Evolutionary conservation across 2,113 vertebrate genomes (phyloP).

Genomic region (Sander vitreus): DNA sequence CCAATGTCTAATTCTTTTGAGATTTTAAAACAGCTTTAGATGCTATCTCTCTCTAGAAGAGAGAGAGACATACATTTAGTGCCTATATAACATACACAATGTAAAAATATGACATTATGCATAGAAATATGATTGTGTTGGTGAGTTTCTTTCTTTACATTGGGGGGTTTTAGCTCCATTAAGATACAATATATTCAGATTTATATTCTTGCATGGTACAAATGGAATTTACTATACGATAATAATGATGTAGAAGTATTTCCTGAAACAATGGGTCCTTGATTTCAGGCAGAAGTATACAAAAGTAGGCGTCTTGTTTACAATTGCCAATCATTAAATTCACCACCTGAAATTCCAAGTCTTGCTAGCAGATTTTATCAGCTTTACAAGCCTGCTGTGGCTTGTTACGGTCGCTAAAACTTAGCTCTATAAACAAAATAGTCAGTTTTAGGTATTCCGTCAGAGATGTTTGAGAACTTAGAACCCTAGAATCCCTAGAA

Average conservation of each 20-base stretch:
- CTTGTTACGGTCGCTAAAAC: no score
- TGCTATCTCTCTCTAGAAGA: background rate
- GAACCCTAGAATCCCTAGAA: no score
- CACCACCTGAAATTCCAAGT: no score
- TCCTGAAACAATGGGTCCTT: no score
- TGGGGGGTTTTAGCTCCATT: background rate
- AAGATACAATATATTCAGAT: background rate
- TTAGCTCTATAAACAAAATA: background rate
- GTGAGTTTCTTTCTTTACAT: background rate
- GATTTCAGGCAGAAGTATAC: no score
- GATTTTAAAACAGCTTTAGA: slow-evolving; percentile 6
- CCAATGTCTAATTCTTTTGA: slow-evolving; percentile 15
- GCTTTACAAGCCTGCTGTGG: no score
- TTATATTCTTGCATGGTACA: background rate
- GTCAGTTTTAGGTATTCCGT: background rate
- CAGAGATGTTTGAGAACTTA: background rate
- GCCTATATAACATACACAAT: background rate
- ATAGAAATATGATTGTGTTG: background rate
- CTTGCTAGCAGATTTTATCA: no score
- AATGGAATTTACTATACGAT: background rate
- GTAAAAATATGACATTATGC: background rate
- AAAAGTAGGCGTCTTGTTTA: no score
- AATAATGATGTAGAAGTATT: background rate
- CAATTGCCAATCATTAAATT: no score
- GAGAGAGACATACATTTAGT: background rate